Percentiles rank a stretch among this genome's conserved stretches.
Conservation (phyloP, 1,140 invertebrate species). For the Globodera rostochiensis region DNA sequence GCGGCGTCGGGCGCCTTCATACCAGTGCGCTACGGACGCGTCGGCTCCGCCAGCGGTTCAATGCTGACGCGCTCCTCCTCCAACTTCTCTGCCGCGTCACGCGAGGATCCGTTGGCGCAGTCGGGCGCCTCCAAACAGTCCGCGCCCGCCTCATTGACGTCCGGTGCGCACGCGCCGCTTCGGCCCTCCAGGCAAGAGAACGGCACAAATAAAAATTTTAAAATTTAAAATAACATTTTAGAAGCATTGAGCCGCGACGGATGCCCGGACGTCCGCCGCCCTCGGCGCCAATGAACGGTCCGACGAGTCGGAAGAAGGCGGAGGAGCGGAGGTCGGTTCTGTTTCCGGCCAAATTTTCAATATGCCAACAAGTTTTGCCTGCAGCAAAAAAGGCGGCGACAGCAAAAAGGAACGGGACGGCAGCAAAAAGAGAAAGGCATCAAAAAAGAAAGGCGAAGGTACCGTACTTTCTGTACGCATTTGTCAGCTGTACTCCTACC, state of each 20-base stretch:
- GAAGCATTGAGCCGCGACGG: neutral
- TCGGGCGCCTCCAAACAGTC: conserved; percentile 22
- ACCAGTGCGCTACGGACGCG: conserved; percentile 23
- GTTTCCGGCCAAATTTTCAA: too few relatives aligned
- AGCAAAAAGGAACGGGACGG: neutral
- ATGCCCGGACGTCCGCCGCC: neutral
- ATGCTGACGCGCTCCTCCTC: conserved; percentile 14
- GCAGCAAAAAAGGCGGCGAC: neutral
- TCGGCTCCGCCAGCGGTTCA: neutral
- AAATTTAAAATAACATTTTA: neutral
- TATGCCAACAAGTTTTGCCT: neutral
- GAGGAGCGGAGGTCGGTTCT: neutral
- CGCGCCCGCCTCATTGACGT: conserved; percentile 6
- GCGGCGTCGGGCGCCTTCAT: conserved; percentile 32
- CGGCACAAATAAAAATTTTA: neutral
- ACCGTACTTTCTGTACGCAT: neutral
- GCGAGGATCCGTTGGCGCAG: conserved; percentile 9
- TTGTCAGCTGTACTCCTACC: neutral
- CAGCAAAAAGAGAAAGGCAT: conserved; percentile 4
- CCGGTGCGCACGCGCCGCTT: conserved; percentile 1
- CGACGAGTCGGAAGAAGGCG: neutral
- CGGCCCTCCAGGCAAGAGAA: conserved; percentile 2
- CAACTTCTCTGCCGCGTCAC: conserved; percentile 2
- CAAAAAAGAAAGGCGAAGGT: conserved; percentile 11
- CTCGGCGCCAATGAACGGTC: neutral